Conservation (phyloP, 2,113 vertebrate genomes). For the Pyrgilauda ruficollis region DNA sequence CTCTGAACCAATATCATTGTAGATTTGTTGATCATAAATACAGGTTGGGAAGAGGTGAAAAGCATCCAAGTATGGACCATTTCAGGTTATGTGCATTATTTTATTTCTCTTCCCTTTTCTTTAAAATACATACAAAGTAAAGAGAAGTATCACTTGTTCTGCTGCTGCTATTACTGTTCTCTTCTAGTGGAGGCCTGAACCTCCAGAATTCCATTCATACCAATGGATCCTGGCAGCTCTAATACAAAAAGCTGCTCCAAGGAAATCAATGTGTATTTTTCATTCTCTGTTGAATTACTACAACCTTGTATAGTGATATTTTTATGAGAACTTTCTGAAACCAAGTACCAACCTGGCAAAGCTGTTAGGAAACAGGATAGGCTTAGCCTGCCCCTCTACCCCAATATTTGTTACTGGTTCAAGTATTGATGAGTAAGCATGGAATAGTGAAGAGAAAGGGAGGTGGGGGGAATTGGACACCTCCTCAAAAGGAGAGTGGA, state of each 20-base stretch:
- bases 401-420: neutral
- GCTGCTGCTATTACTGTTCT: neutral
- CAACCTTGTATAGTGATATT: neutral
- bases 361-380: neutral
- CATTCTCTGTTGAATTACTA: neutral
- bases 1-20: neutral
- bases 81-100: neutral
- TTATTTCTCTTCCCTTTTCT: neutral
- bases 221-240: neutral
- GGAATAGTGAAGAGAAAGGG: neutral
- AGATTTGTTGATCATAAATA: neutral
- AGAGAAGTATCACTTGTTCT: neutral
- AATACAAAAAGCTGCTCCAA: conserved; percentile 19
- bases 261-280: neutral
- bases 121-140: neutral
- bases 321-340: conserved; percentile 3
- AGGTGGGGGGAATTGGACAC: neutral
- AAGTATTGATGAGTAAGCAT: neutral
- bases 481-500: neutral
- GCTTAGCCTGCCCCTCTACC: neutral
- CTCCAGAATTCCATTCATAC: neutral
- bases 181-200: neutral
- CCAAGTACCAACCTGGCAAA: neutral
- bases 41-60: neutral
- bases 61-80: neutral